Evolutionary conservation across 1,140 invertebrate species (phyloP), one percentile per base, ranked within the genome.

Genomic region (Sitophilus oryzae): DNA sequence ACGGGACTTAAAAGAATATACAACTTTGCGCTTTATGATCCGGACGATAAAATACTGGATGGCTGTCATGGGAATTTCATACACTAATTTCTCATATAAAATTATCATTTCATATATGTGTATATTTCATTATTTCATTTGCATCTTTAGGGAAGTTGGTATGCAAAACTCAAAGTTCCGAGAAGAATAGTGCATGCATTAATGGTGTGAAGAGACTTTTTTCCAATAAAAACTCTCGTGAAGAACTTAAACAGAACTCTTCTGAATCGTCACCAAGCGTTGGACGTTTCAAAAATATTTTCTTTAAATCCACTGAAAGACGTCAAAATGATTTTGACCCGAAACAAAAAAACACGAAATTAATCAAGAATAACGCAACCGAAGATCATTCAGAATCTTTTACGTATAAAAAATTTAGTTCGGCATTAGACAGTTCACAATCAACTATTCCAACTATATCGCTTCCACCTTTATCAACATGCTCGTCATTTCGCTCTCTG

Each of bases 401-500:
- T n/a, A n/a, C n/a, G n/a, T n/a, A n/a, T n/a, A n/a, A n/a, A n/a
- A n/a, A n/a, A n/a, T n/a, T n/a, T n/a, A n/a, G n/a, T n/a, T n/a
- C n/a, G n/a, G n/a, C n/a, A n/a, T n/a, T n/a, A n/a, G n/a, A n/a
- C n/a, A n/a, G n/a, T n/a, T n/a, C n/a, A n/a, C n/a, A n/a, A n/a
- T n/a, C n/a, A n/a, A n/a, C n/a, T n/a, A n/a, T n/a, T n/a, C n/a
- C n/a, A n/a, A 10, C 25, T 30, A 25, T 11, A 15, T 25, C 42
- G 19, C 10, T 35, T n/a, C 38, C 22, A 25, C 15, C 25, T 41
- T 30, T 19, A 40, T 14, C 30, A 20, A n/a, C n/a, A n/a, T n/a
- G n/a, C 46, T 37, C 44, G 44, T 30, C 35, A 46, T 48, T 30
- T 9, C 52, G 23, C 10, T 55, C 44, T 14, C 22, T 11, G 15